Evolutionary conservation across 2,797 vertebrate species (phyloP).

Genomic region (Girardinus metallicus): DNA sequence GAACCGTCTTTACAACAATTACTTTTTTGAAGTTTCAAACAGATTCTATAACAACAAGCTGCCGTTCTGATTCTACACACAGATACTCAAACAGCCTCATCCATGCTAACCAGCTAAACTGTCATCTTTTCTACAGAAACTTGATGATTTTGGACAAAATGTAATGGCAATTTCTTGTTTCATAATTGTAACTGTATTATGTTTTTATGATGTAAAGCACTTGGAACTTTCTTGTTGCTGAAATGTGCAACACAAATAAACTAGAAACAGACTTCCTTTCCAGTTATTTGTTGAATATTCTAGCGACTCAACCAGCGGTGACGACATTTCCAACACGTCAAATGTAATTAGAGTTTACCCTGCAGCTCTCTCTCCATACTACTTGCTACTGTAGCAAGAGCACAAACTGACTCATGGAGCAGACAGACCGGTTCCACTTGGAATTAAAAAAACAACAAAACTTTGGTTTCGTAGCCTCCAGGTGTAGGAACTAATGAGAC

Average conservation of each 20-base stretch:
- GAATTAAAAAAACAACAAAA: constrained; percentile 26
- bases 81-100: background rate
- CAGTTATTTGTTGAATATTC: background rate
- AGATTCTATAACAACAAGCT: background rate
- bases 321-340: background rate
- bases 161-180: too few species aligned
- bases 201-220: too few species aligned
- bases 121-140: background rate
- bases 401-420: constrained; percentile 11
- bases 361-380: background rate
- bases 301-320: background rate
- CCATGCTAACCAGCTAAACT: background rate
- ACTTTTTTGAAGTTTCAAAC: background rate
- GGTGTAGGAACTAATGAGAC: constrained; percentile 18
- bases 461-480: constrained; percentile 37
- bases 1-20: background rate
- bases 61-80: background rate
- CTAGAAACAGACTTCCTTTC: background rate
- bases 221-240: too few species aligned
- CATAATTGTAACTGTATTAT: too few species aligned
- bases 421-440: constrained; percentile 38
- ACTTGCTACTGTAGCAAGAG: constrained; percentile 1
- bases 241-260: too few species aligned
- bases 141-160: too few species aligned
- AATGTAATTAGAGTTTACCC: background rate